Conservation (phyloP, 2,113 vertebrate genomes). For the Nyctibius bracteatus region DNA sequence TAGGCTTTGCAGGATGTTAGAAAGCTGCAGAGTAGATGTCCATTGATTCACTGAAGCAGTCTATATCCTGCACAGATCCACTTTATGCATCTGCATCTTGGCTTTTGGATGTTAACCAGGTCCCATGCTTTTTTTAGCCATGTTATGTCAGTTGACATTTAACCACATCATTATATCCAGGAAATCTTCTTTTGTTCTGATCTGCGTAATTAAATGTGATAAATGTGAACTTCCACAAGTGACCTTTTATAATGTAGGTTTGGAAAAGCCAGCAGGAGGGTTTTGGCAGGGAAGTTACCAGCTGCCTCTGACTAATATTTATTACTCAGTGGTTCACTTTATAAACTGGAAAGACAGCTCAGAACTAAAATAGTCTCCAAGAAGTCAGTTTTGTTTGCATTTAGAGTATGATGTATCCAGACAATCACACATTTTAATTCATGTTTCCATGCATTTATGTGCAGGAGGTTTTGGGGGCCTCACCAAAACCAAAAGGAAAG, state of each 20-base stretch:
- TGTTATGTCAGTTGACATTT: slow-evolving; percentile 31
- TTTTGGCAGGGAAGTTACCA: slow-evolving; percentile 6
- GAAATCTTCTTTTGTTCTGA: slow-evolving; percentile 28
- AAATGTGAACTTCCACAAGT: slow-evolving; percentile 23
- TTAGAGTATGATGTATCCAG: neutral
- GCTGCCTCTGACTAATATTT: slow-evolving; percentile 33
- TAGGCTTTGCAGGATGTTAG: neutral
- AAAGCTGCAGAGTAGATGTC: neutral
- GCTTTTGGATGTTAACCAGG: neutral
- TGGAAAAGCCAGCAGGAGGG: neutral
- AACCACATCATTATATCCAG: neutral
- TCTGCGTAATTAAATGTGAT: slow-evolving; percentile 30
- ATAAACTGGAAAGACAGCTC: neutral
- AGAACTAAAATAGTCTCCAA: neutral
- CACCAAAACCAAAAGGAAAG: neutral
- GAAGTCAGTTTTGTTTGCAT: neutral
- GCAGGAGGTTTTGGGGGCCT: neutral
- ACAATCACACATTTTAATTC: neutral
- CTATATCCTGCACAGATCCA: neutral
- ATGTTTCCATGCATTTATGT: neutral
- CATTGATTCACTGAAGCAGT: neutral
- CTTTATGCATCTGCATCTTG: neutral
- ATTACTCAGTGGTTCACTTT: neutral
- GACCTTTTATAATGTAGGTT: slow-evolving; percentile 19
- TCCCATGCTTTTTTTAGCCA: neutral